These are phyloP conservation scores for Tipula lateralis DNA, from an alignment of 2,888 invertebrate genomes.

Conservation along the genomic window DNA sequence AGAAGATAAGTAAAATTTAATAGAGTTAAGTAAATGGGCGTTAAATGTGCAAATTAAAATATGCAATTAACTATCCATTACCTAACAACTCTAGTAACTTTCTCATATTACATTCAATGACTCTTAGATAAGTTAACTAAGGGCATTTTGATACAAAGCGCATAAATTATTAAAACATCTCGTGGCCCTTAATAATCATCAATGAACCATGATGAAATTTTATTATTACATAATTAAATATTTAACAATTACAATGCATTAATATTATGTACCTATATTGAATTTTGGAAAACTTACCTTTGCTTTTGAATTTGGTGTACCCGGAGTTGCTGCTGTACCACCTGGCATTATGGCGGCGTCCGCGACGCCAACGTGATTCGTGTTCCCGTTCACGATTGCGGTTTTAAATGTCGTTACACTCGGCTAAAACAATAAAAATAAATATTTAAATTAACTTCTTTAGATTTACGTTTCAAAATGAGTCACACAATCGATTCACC, in stretches of 20 bases:
- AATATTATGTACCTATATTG: background rate
- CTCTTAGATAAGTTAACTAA: background rate
- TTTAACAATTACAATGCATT: background rate
- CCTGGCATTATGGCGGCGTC: constrained; percentile 60
- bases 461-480: background rate
- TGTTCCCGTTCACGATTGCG: constrained; percentile 49
- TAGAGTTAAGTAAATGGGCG: background rate
- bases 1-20: background rate
- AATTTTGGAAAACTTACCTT: constrained; percentile 55
- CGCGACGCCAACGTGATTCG: constrained; percentile 39
- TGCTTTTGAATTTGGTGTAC: constrained; percentile 76
- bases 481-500: background rate
- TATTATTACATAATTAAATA: background rate
- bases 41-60: background rate
- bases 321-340: constrained; percentile 61
- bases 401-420: constrained; percentile 49
- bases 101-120: background rate
- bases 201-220: background rate
- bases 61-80: background rate
- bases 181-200: background rate
- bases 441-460: background rate
- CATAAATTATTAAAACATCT: background rate
- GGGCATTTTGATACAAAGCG: background rate
- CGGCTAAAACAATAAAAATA: constrained; percentile 40
- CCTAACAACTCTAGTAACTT: background rate